Percentiles rank a stretch among this genome's conserved stretches.
phyloP scores from a whole-genome alignment of 2,113 vertebrate species.

The Trochalopteron elliotii region DNA sequence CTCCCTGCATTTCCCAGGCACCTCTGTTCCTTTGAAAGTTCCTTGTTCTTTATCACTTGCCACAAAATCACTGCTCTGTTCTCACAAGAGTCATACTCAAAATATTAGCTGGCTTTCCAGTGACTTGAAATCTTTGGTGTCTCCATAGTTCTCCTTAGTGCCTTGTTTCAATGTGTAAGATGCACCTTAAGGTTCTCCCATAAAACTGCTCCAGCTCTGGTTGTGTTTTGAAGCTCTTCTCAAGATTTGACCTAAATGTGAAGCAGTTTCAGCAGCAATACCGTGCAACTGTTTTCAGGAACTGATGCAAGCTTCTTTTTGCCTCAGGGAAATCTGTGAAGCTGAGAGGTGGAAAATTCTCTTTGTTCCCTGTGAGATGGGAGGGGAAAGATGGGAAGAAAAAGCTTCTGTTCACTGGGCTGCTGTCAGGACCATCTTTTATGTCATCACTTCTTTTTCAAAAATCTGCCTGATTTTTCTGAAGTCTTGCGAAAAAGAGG shows the following conservation, averaged over 20 bases:
- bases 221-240: not conserved
- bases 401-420: not conserved
- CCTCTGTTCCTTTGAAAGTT: not conserved
- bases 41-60: not conserved
- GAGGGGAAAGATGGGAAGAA: not conserved
- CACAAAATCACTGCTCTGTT: not conserved
- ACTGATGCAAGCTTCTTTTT: not conserved
- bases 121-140: not conserved
- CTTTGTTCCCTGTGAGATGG: slow-evolving; percentile 16
- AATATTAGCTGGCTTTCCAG: not conserved
- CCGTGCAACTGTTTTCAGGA: not conserved
- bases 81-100: not conserved
- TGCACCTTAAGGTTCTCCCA: not conserved
- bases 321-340: not conserved
- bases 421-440: not conserved
- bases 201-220: not conserved
- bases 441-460: not conserved
- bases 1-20: not conserved
- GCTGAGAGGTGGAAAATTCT: not conserved
- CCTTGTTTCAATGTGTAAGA: not conserved
- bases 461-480: not conserved
- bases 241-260: slow-evolving; percentile 21
- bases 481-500: not conserved
- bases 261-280: not conserved
- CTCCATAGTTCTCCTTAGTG: not conserved